Percentiles rank a stretch among this genome's conserved stretches.
phyloP scores from a whole-genome alignment of 1,140 invertebrate genomes.

The Diuraphis noxia region DNA sequence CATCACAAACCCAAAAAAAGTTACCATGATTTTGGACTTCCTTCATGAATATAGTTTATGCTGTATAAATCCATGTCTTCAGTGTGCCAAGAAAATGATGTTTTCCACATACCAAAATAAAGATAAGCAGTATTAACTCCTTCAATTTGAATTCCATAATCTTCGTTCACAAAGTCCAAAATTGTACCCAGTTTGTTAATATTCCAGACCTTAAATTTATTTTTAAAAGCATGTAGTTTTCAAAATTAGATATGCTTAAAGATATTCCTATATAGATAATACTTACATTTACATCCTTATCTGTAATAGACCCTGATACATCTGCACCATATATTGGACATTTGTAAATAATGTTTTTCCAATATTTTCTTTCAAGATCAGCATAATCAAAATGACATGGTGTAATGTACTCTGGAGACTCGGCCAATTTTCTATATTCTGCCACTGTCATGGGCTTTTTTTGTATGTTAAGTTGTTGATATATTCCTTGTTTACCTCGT shows the following conservation, averaged over 20 bases:
- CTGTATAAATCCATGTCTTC: slow-evolving; percentile 99
- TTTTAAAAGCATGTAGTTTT: background rate
- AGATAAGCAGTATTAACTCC: slow-evolving; percentile 98
- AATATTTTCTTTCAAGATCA: slow-evolving; percentile 95
- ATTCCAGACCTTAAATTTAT: slow-evolving; percentile 84
- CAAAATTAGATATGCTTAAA: background rate
- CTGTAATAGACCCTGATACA: slow-evolving; percentile 92
- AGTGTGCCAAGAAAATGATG: slow-evolving; percentile 98
- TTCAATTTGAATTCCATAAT: slow-evolving; percentile 94
- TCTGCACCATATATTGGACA: slow-evolving; percentile 95
- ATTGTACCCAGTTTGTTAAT: slow-evolving; percentile 92
- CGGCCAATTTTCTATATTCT: slow-evolving; percentile 85
- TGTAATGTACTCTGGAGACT: slow-evolving; percentile 72
- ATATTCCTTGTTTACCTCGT: slow-evolving; percentile 88
- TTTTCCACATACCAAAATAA: slow-evolving; percentile 99
- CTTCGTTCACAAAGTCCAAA: slow-evolving; percentile 88
- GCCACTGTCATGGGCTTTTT: slow-evolving; percentile 87
- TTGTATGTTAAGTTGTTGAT: slow-evolving; percentile 94
- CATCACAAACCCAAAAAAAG: background rate
- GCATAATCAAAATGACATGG: slow-evolving; percentile 88
- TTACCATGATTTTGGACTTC: slow-evolving; percentile 92
- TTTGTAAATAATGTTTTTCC: slow-evolving; percentile 93
- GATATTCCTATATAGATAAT: background rate
- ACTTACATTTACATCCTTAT: slow-evolving; percentile 75
- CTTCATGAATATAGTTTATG: slow-evolving; percentile 97